Evolutionary conservation across 2,113 vertebrate species (phyloP), one percentile per base, ranked within the genome.

Genomic region (Gnathochromis pfefferi): DNA sequence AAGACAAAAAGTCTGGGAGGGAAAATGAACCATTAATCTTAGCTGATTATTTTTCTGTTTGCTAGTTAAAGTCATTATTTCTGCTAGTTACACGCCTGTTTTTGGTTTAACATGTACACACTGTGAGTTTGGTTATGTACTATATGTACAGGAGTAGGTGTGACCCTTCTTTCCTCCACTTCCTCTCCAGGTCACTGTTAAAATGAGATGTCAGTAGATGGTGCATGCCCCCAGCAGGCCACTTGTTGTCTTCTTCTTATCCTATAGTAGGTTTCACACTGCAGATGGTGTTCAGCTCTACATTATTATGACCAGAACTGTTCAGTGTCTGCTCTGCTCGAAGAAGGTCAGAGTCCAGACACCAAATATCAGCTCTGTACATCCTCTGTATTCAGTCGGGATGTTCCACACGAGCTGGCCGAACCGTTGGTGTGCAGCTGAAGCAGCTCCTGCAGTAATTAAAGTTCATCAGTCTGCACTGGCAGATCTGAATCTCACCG

Each of bases 371-470:
- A 51, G 4, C 38, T 68, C 57, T 53, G 33, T 12, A 0, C 55
- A 6, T 53, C 16, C 17, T 80, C 35, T n/a, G 26, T n/a, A 42
- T 45, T 58, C 85, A 73, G 54, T 12, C 63, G 73, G 63, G 31
- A 80, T 53, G 9, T 55, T 65, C 54, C 49, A 68, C 17, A 14
- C 65, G 83, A 86, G 54, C 4, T 17, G 83, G 49, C 63, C 9
- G 65, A 86, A 63, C 83, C 13, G 73, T 53, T 73, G 8, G 17
- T 49, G 14, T 49, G 31, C 47, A n/a, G 53, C 33, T 78, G 26
- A 31, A 87, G 55, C 53, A 57, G 45, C 82, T 83, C 63, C 80
- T 82, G 65, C n/a, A 84, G 35, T 91, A 87, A 92, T 92, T 90
- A 89, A 83, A 84, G 85, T 83, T 90, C 49, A 85, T 81, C 68